phyloP scores from a whole-genome alignment of 2,797 vertebrate species.

The Lagorchestes hirsutus region DNA sequence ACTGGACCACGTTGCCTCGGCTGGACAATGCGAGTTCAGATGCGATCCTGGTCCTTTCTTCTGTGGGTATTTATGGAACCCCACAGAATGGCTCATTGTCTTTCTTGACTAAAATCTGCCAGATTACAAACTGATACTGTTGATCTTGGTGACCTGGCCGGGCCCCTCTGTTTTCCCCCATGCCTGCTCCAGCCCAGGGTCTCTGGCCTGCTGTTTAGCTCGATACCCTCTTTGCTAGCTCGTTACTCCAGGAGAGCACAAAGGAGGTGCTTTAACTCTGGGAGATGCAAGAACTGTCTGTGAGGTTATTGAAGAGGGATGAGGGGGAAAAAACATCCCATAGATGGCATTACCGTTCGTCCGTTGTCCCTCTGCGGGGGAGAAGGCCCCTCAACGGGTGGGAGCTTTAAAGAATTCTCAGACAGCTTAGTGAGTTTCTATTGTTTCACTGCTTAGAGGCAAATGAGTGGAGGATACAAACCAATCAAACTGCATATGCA shows the following conservation, averaged over 20 bases:
- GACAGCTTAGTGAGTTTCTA: background rate
- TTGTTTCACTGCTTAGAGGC: constrained; percentile 6
- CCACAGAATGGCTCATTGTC: constrained; percentile 61
- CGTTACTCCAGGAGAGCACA: constrained; percentile 57
- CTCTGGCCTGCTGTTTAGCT: constrained; percentile 54
- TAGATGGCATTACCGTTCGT: background rate
- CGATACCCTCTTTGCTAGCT: constrained; percentile 49
- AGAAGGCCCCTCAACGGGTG: background rate
- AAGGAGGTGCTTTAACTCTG: constrained; percentile 60
- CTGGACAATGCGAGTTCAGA: background rate
- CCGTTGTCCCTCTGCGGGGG: background rate
- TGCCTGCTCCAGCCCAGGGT: constrained; percentile 52
- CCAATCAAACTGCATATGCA: background rate
- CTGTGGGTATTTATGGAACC: constrained; percentile 61
- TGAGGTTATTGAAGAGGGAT: constrained; percentile 16
- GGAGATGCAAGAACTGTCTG: background rate
- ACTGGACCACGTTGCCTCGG: constrained; percentile 45
- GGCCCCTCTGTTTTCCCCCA: constrained; percentile 9
- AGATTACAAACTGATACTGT: constrained; percentile 30
- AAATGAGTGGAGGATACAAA: background rate
- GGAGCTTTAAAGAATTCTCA: background rate
- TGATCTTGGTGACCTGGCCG: constrained; percentile 48
- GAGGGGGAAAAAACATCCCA: background rate
- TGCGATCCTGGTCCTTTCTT: constrained; percentile 44
- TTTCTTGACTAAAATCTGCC: constrained; percentile 71